A percentile compares a stretch with the other conserved stretches of the same genome.
phyloP scores from a whole-genome alignment of 1,140 invertebrate genomes.

The Trichonephila clavipes region DNA sequence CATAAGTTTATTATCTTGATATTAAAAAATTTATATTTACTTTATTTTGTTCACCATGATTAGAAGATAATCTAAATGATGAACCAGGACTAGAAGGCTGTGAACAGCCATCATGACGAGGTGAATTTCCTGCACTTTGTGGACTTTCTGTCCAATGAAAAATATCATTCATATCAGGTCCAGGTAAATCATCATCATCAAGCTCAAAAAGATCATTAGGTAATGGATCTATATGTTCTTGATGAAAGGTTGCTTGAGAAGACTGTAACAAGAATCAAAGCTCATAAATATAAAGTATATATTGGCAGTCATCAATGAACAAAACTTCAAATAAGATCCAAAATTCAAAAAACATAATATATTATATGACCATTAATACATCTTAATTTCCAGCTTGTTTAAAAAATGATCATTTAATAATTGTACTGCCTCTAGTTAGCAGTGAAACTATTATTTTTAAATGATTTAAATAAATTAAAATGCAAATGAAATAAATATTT shows the following conservation, averaged over 20 bases:
- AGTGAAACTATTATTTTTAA: too few species aligned
- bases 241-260: slow-evolving; percentile 86
- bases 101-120: slow-evolving; percentile 40
- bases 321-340: too few species aligned
- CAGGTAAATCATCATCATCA: slow-evolving; percentile 78
- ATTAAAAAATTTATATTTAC: slow-evolving; percentile 65
- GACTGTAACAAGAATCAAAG: slow-evolving; percentile 83
- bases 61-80: slow-evolving; percentile 84
- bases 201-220: slow-evolving; percentile 65
- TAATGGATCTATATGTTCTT: slow-evolving; percentile 73
- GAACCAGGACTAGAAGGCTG: slow-evolving; percentile 77
- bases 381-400: too few species aligned
- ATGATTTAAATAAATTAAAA: too few species aligned
- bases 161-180: slow-evolving; percentile 68
- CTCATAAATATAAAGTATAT: background rate
- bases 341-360: too few species aligned
- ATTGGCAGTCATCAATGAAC: too few species aligned
- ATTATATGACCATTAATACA: background rate
- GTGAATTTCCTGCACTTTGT: slow-evolving; percentile 50
- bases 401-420: too few species aligned
- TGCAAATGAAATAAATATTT: too few species aligned
- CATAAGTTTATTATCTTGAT: too few species aligned
- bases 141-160: slow-evolving; percentile 70
- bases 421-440: too few species aligned
- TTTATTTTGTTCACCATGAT: slow-evolving; percentile 82